Evolutionary conservation across 2,797 vertebrate genomes (phyloP), one percentile per base, ranked within the genome.

Genomic region (Gouania willdenowi): DNA sequence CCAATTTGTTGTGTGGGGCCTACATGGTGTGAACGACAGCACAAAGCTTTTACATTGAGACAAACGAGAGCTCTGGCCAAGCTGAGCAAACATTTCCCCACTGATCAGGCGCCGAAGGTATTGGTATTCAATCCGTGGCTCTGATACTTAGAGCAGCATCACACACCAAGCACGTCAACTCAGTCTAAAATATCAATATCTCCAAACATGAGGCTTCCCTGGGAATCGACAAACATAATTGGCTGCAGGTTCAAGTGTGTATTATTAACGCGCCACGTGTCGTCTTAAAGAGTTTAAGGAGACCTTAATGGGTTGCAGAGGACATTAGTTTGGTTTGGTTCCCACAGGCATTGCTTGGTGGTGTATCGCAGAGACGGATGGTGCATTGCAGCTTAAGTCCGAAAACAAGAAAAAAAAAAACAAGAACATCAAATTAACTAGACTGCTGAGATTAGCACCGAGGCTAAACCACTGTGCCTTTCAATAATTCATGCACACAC

Each of bases 401-500:
- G n/a, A 51, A 61, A 71, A 55, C 56, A 71, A 10, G 10, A 10
- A 10, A 10, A 10, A 10, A 51, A 51, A 74, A 73, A 72, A 76
- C 48, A 64, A 56, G 59, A 75, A 77, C 71, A 84, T 83, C 51
- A 75, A 81, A 76, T 80, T 45, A 81, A 76, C 68, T 62, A 65
- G 53, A 49, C 71, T 33, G 71, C 64, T 47, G 71, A 79, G 60
- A 78, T 80, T 73, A 83, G 60, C 47, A 66, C 47, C 58, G 38
- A 41, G 30, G 48, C 58, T 24, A 27, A 68, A 25, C 53, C 53
- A 30, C 37, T 10, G 33, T 19, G 40, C 43, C 57, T 75, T 74
- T 86, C 61, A 81, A 81, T 86, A 80, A 87, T 84, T 82, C 70
- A 84, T 62, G 46, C 41, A 40, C 19, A 19, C 46, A 17, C n/a